A percentile compares a stretch with the other conserved stretches of the same genome.
These are phyloP conservation scores for Gonocerus acuteangulatus DNA, from an alignment of 2,888 invertebrate species.

Conservation along the genomic window DNA sequence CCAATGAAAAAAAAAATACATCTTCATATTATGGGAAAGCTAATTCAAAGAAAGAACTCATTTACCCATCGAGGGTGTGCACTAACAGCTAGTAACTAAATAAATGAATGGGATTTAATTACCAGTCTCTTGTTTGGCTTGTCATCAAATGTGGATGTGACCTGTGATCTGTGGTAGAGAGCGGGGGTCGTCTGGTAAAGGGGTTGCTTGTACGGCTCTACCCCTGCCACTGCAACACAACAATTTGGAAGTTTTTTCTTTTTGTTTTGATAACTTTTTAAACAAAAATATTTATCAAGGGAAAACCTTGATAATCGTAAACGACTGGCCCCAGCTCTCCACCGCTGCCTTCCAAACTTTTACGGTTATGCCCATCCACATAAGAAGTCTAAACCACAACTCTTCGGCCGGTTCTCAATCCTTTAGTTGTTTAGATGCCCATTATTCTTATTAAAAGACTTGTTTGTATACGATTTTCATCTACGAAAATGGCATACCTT, in stretches of 20 bases:
- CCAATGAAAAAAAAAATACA: too few relatives aligned
- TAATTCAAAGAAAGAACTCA: too few relatives aligned
- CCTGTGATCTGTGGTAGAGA: slow-evolving; percentile 32
- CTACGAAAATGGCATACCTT: too few relatives aligned
- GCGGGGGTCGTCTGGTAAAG: slow-evolving; percentile 29
- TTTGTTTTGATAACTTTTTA: slow-evolving; percentile 6
- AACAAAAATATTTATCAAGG: slow-evolving; percentile 2
- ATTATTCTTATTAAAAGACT: too few relatives aligned
- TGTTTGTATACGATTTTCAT: too few relatives aligned
- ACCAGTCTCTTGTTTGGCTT: slow-evolving; percentile 38
- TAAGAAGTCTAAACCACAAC: slow-evolving; percentile 22
- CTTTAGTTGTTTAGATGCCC: too few relatives aligned
- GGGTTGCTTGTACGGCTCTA: slow-evolving; percentile 42
- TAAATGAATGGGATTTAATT: slow-evolving; percentile 12
- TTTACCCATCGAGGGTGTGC: too few relatives aligned
- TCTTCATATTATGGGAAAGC: too few relatives aligned
- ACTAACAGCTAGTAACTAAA: too few relatives aligned
- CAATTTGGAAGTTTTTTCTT: slow-evolving; percentile 32
- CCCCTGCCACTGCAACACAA: slow-evolving; percentile 48
- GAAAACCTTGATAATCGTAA: background rate
- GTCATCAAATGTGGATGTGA: slow-evolving; percentile 34
- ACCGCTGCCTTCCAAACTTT: slow-evolving; percentile 16
- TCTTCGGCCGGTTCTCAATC: background rate
- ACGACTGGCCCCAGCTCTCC: slow-evolving; percentile 24
- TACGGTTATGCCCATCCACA: slow-evolving; percentile 13